Evolutionary conservation across 2,113 vertebrate genomes (phyloP).

Genomic region (Dolichallabes microphthalmus): DNA sequence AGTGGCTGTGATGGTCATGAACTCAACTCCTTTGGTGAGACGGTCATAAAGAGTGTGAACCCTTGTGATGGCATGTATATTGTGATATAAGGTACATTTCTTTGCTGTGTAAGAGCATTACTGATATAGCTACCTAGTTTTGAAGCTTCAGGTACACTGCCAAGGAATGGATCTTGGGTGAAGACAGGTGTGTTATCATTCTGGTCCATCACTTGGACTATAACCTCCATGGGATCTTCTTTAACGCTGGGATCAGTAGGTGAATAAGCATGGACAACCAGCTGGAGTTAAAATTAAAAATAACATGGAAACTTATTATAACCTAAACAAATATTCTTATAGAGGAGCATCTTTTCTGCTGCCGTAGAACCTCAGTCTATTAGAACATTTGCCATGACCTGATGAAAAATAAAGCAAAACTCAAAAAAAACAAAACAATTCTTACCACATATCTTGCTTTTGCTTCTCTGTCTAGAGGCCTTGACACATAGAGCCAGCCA

Average conservation of each 20-base stretch:
- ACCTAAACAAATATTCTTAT: neutral
- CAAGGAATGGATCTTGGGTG: conserved; percentile 54
- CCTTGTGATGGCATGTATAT: neutral
- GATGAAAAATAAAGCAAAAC: neutral
- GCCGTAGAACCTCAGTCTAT: too few relatives aligned
- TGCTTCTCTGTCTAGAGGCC: conserved; percentile 66
- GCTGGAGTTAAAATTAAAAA: conserved; percentile 48
- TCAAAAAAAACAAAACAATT: neutral
- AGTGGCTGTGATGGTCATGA: conserved; percentile 75
- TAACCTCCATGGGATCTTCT: conserved; percentile 61
- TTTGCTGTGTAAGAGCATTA: neutral
- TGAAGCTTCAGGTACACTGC: conserved; percentile 53
- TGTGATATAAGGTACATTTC: neutral
- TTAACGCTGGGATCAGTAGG: neutral
- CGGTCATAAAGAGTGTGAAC: neutral
- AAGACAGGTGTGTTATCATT: conserved; percentile 73
- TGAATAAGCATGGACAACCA: conserved; percentile 53
- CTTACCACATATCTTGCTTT: conserved; percentile 48
- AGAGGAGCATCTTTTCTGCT: neutral
- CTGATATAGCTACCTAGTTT: conserved; percentile 6
- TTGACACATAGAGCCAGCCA: conserved; percentile 59
- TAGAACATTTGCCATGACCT: neutral
- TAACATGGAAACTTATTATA: neutral
- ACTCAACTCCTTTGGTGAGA: conserved; percentile 63
- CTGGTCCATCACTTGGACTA: conserved; percentile 62